These are phyloP conservation scores for Hermodice carunculata DNA, from an alignment of 2,888 invertebrate species.

Conservation along the genomic window DNA sequence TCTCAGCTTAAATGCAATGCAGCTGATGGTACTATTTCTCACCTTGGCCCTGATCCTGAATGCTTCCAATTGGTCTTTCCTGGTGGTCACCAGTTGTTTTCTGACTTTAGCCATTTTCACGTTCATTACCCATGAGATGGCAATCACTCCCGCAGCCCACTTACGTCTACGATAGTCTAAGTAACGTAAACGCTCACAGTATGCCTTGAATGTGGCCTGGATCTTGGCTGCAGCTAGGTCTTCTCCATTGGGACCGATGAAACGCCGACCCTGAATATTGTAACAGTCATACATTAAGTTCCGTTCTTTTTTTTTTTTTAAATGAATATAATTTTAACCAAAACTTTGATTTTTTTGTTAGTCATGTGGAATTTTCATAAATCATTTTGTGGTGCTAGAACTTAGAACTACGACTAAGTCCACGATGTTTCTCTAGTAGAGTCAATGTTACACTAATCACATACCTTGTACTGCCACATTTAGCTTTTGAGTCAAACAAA, in stretches of 20 bases:
- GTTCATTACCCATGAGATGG: conserved; percentile 68
- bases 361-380: no score
- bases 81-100: conserved; percentile 57
- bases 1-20: no score
- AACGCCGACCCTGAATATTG: conserved; percentile 59
- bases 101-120: conserved; percentile 66
- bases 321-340: no score
- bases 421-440: no score
- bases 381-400: no score
- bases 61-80: conserved; percentile 59
- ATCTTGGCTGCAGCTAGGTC: conserved; percentile 64
- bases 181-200: conserved; percentile 56
- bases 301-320: no score
- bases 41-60: conserved; percentile 62
- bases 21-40: no score
- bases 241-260: conserved; percentile 56
- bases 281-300: background rate
- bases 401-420: no score
- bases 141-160: conserved; percentile 69
- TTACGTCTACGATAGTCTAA: conserved; percentile 64
- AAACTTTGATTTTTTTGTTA: no score
- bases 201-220: conserved; percentile 63
- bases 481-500: no score
- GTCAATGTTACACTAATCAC: no score
- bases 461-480: no score